A percentile compares a stretch with the other conserved stretches of the same genome.
These are phyloP conservation scores for Numenius phaeopus DNA, from an alignment of 2,797 vertebrate genomes.

Conservation along the genomic window DNA sequence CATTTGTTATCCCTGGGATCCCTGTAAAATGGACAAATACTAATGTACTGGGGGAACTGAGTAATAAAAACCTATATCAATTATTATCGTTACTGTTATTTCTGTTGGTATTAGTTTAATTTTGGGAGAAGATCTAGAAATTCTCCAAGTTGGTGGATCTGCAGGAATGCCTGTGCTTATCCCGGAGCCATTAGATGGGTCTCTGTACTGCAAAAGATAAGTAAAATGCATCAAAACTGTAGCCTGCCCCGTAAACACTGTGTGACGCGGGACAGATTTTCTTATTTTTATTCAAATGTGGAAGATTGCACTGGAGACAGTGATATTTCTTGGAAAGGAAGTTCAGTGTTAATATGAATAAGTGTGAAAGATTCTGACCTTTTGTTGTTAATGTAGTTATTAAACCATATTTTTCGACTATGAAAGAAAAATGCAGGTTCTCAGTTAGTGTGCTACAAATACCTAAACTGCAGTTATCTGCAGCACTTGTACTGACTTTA, in stretches of 20 bases:
- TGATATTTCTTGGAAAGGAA: neutral
- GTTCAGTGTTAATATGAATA: neutral
- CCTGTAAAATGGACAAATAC: neutral
- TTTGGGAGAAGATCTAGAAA: neutral
- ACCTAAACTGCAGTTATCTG: conserved; percentile 11
- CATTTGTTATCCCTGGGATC: neutral
- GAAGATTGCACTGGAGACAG: neutral
- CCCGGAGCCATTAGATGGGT: neutral
- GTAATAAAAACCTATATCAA: neutral
- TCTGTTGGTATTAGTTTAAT: neutral
- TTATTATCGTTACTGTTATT: neutral
- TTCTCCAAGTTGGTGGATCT: neutral
- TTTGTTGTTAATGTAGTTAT: neutral
- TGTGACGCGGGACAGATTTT: neutral
- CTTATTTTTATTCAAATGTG: neutral
- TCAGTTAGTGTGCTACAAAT: neutral
- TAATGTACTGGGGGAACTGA: neutral
- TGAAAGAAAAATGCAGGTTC: neutral
- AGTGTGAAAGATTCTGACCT: neutral
- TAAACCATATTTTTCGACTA: conserved; percentile 46
- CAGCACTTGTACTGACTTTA: conserved; percentile 43
- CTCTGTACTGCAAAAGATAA: neutral
- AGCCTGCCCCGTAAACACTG: neutral
- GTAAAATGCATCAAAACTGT: neutral
- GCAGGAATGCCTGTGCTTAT: neutral